Percentiles rank a stretch among this genome's conserved stretches.
Conservation (phyloP, 2,888 invertebrate genomes). For the Ectemnius lituratus region DNA sequence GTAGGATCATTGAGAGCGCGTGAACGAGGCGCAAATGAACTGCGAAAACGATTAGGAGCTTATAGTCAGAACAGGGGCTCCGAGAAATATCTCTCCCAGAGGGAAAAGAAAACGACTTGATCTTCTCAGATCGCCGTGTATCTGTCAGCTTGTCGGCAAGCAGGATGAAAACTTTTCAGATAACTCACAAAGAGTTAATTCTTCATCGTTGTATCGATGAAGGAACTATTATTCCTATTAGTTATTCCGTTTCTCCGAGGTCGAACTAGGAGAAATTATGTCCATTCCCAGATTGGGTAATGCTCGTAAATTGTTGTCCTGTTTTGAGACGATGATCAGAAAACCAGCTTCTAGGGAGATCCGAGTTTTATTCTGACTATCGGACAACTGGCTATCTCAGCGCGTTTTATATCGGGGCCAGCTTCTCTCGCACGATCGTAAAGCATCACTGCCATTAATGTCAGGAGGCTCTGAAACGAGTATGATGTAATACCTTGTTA, state of each 20-base stretch:
- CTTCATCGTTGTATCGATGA: background rate
- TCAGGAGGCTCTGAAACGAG: conserved; percentile 28
- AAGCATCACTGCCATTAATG: conserved; percentile 44
- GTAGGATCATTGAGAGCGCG: conserved; percentile 1
- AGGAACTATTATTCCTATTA: background rate
- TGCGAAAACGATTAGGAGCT: conserved; percentile 1
- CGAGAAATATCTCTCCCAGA: background rate
- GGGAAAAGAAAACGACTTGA: background rate
- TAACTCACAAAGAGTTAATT: background rate
- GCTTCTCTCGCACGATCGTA: conserved; percentile 1
- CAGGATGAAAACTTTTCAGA: background rate
- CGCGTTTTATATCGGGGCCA: background rate
- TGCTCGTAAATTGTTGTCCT: background rate
- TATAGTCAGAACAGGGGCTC: background rate
- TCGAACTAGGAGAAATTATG: background rate
- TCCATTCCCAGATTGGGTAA: background rate
- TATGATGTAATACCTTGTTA: conserved; percentile 48
- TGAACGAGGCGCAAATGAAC: background rate
- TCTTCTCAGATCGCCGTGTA: background rate
- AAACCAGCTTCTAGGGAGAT: background rate
- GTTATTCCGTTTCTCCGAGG: background rate
- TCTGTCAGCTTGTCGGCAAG: background rate
- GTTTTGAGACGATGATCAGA: background rate
- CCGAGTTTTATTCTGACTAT: background rate
- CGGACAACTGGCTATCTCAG: background rate